Conservation (phyloP, 2,797 vertebrate genomes). For the Monodelphis domestica region DNA sequence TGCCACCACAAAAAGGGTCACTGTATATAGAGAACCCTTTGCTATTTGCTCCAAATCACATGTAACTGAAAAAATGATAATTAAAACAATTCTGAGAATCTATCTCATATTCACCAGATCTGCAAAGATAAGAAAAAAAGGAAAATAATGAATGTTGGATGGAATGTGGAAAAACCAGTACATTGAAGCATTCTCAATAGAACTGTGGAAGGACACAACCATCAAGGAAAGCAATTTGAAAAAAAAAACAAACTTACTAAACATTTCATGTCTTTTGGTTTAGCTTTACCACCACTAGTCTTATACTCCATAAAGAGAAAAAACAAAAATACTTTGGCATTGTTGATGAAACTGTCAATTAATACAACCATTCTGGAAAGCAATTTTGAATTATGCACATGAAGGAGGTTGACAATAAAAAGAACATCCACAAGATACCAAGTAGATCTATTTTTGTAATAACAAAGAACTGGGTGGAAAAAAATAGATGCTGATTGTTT, state of each 20-base stretch:
- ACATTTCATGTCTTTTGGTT: not conserved
- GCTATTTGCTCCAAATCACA: not conserved
- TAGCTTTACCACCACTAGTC: not conserved
- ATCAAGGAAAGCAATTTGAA: not conserved
- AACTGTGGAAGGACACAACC: not conserved
- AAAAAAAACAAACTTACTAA: not conserved
- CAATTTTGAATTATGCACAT: not conserved
- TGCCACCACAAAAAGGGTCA: not conserved
- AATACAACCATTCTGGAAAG: too few relatives aligned
- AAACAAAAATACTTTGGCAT: not conserved
- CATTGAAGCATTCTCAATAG: not conserved
- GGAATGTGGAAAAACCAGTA: not conserved
- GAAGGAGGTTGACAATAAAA: too few relatives aligned
- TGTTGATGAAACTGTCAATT: not conserved
- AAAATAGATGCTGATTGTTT: not conserved
- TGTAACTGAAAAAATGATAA: not conserved
- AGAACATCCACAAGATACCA: too few relatives aligned
- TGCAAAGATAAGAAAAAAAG: not conserved
- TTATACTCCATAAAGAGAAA: too few relatives aligned
- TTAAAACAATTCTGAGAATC: not conserved
- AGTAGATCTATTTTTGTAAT: too few relatives aligned
- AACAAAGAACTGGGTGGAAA: too few relatives aligned
- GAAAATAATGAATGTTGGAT: not conserved
- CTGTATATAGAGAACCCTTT: not conserved
- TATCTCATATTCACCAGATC: not conserved